Evolutionary conservation across 2,888 invertebrate species (phyloP).

Genomic region (Protophormia terraenovae): DNA sequence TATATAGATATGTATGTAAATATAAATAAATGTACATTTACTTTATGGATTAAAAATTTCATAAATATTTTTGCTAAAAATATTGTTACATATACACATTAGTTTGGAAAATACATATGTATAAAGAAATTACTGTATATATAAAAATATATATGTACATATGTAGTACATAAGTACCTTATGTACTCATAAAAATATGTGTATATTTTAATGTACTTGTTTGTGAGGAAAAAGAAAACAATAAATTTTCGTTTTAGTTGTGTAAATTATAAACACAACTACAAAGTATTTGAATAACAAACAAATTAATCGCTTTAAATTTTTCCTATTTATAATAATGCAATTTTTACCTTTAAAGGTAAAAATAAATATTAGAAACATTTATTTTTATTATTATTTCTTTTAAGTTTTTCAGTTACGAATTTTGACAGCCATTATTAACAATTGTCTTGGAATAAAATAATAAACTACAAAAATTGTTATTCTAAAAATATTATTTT

Average conservation of each 20-base stretch:
- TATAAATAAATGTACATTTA: neutral
- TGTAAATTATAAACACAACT: conserved; percentile 9
- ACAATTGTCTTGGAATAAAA: too few species aligned
- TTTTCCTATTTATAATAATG: neutral
- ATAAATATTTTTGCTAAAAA: conserved; percentile 29
- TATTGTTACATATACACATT: conserved; percentile 25
- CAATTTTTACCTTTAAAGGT: neutral
- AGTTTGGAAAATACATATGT: conserved; percentile 17
- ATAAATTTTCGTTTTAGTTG: neutral
- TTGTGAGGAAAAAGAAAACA: neutral
- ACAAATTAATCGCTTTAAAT: neutral
- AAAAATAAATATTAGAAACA: neutral
- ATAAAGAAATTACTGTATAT: neutral
- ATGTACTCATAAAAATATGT: too few species aligned
- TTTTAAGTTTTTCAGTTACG: neutral
- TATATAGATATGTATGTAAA: neutral
- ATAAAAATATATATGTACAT: neutral
- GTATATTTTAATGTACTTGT: too few species aligned
- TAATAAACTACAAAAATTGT: too few species aligned
- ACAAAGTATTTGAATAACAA: neutral
- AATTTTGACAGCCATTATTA: too few species aligned
- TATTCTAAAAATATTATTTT: too few species aligned
- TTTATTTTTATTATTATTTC: neutral
- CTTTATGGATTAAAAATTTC: neutral
- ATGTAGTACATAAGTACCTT: neutral